Conservation (phyloP, 2,888 invertebrate species). For the Apodemia mormo region DNA sequence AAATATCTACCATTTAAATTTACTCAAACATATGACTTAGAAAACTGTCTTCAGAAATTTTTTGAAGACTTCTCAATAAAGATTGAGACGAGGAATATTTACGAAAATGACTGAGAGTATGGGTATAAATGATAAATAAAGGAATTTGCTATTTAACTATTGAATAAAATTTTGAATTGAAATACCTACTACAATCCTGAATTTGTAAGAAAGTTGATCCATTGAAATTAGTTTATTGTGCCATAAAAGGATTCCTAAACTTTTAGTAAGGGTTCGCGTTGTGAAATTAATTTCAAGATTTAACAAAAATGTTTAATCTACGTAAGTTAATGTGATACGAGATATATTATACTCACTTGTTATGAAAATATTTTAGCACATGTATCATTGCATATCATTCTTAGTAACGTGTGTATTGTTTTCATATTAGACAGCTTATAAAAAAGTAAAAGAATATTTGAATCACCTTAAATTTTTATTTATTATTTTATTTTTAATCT, state of each 20-base stretch:
- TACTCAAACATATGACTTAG: too few species aligned
- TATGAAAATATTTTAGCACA: slow-evolving; percentile 73
- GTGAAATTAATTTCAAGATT: slow-evolving; percentile 75
- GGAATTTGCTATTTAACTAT: background rate
- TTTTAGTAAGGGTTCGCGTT: slow-evolving; percentile 67
- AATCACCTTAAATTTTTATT: slow-evolving; percentile 17
- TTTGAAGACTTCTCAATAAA: background rate
- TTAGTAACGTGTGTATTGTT: slow-evolving; percentile 31
- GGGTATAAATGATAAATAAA: background rate
- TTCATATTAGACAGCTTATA: slow-evolving; percentile 17
- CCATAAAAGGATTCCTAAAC: slow-evolving; percentile 67
- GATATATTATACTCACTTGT: slow-evolving; percentile 73
- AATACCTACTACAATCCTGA: background rate
- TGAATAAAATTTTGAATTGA: background rate
- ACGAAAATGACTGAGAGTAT: background rate
- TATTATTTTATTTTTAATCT: too few species aligned
- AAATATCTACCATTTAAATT: background rate
- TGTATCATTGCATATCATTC: slow-evolving; percentile 76
- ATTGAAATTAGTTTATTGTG: slow-evolving; percentile 56
- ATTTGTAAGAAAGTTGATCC: slow-evolving; percentile 44
- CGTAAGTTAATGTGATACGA: slow-evolving; percentile 80
- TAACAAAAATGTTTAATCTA: slow-evolving; percentile 68
- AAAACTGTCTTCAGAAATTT: background rate
- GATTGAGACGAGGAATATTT: background rate
- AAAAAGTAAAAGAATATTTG: background rate